Conservation (phyloP, 2,113 vertebrate species). For the Muntiacus reevesi region DNA sequence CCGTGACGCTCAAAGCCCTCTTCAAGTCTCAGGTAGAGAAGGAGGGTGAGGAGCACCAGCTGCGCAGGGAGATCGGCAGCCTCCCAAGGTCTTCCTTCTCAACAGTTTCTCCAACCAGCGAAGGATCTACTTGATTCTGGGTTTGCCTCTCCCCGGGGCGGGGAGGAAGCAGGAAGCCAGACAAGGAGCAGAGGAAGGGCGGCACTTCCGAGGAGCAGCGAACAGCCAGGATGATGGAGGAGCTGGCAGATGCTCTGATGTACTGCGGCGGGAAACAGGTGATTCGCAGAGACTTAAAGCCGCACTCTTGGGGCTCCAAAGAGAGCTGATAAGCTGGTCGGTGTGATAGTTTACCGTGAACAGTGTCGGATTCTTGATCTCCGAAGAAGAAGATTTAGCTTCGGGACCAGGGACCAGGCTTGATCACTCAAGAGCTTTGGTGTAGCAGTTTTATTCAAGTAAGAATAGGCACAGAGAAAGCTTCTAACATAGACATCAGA, state of each 20-base stretch:
- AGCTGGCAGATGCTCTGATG: slow-evolving; percentile 88
- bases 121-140: slow-evolving; percentile 89
- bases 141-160: slow-evolving; percentile 84
- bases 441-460: background rate
- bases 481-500: background rate
- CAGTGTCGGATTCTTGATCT: background rate
- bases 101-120: slow-evolving; percentile 91
- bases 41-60: slow-evolving; percentile 91
- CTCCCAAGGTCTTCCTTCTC: slow-evolving; percentile 91
- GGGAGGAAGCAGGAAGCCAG: slow-evolving; percentile 81
- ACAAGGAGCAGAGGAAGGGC: slow-evolving; percentile 88
- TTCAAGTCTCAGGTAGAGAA: slow-evolving; percentile 95
- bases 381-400: background rate
- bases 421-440: background rate
- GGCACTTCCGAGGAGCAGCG: slow-evolving; percentile 87
- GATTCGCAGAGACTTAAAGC: slow-evolving; percentile 93
- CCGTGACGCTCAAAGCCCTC: slow-evolving; percentile 91
- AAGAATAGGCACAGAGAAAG: background rate
- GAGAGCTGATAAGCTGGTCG: slow-evolving; percentile 94
- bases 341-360: slow-evolving; percentile 65
- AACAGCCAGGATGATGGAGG: slow-evolving; percentile 93
- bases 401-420: background rate
- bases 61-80: slow-evolving; percentile 91
- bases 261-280: slow-evolving; percentile 92
- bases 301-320: slow-evolving; percentile 90